Evolutionary conservation across 1,140 invertebrate species (phyloP).

Genomic region (Drosophila elegans): DNA sequence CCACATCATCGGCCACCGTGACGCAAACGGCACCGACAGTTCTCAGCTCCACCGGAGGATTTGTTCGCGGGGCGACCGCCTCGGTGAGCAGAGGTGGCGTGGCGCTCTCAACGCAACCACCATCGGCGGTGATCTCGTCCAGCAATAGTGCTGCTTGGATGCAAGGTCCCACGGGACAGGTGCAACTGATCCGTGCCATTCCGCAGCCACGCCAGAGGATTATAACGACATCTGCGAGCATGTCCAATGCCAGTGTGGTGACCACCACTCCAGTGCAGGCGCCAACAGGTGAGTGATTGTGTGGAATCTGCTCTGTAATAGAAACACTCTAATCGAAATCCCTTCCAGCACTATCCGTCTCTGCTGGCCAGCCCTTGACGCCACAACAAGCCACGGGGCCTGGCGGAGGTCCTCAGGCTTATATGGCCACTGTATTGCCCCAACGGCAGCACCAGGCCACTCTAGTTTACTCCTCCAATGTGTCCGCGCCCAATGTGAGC

Average conservation of each 20-base stretch:
- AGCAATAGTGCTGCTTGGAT: conserved; percentile 82
- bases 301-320: neutral
- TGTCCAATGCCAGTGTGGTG: conserved; percentile 46
- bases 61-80: conserved; percentile 64
- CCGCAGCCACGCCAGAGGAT: conserved; percentile 75
- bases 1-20: conserved; percentile 69
- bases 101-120: conserved; percentile 60
- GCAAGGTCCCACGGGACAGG: conserved; percentile 71
- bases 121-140: conserved; percentile 79
- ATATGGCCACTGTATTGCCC: conserved; percentile 80
- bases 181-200: conserved; percentile 80
- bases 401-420: conserved; percentile 68
- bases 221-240: conserved; percentile 74
- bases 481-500: conserved; percentile 54
- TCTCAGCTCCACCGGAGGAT: conserved; percentile 58
- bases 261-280: conserved; percentile 65
- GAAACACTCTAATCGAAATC: neutral
- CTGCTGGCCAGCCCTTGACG: conserved; percentile 50
- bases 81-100: conserved; percentile 52
- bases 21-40: conserved; percentile 52
- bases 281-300: conserved; percentile 37
- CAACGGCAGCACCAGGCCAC: conserved; percentile 82
- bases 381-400: conserved; percentile 43
- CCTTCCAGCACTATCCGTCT: conserved; percentile 45
- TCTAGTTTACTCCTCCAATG: conserved; percentile 80